Percentiles rank a stretch among this genome's conserved stretches.
These are phyloP conservation scores for Brachionus calyciflorus DNA, from an alignment of 1,140 invertebrate species.

Conservation along the genomic window DNA sequence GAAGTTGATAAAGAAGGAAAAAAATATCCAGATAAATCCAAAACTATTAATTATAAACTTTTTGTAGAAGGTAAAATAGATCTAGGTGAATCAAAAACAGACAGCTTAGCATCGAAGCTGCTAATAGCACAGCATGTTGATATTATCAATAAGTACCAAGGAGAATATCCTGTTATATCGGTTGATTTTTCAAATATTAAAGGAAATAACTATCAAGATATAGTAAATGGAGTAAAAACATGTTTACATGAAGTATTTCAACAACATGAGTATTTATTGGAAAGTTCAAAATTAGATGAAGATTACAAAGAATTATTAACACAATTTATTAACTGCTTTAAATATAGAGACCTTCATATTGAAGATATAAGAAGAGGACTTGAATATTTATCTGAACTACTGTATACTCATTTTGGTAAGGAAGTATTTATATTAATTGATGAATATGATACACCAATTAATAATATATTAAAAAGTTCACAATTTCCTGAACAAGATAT, in stretches of 20 bases:
- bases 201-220: conserved; percentile 24
- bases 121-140: conserved; percentile 14
- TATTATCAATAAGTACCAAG: neutral
- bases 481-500: conserved; percentile 33
- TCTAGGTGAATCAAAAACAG: no score
- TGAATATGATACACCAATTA: conserved; percentile 27
- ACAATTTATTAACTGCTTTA: no score
- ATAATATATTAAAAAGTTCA: conserved; percentile 30
- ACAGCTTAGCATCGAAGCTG: neutral
- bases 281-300: neutral
- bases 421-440: neutral
- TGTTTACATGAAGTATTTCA: conserved; percentile 3
- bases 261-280: conserved; percentile 11
- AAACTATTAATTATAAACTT: no score
- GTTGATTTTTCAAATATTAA: conserved; percentile 31
- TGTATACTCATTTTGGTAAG: neutral
- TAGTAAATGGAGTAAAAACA: no score
- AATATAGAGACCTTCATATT: conserved; percentile 16
- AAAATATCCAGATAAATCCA: no score
- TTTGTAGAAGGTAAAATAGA: no score
- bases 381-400: neutral
- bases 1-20: no score
- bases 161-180: conserved; percentile 32
- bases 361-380: neutral
- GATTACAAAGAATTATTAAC: no score